phyloP scores from a whole-genome alignment of 2,797 vertebrate species.

The Chlorospingus flavigularis region DNA sequence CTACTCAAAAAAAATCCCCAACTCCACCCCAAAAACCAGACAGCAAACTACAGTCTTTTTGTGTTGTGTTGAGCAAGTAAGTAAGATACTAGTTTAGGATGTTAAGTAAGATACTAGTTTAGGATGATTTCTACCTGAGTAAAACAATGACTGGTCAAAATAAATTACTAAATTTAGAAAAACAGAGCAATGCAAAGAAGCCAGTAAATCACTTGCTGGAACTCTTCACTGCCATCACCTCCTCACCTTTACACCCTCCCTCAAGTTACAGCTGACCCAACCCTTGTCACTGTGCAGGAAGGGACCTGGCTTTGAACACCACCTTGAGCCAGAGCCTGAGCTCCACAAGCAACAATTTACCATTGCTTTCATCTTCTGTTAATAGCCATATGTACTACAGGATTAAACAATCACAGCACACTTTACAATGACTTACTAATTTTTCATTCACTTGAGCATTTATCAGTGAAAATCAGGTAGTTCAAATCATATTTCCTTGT shows the following conservation, averaged over 20 bases:
- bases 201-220: neutral
- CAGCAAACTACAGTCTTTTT: neutral
- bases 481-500: neutral
- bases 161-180: neutral
- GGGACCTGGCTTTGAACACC: neutral
- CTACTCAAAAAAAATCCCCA: neutral
- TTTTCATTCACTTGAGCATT: neutral
- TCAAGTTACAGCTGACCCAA: neutral
- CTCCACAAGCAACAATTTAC: neutral
- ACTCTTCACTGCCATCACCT: fast-evolving
- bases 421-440: neutral
- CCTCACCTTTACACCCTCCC: neutral
- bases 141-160: neutral
- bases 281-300: neutral
- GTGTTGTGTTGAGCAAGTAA: neutral
- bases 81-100: neutral
- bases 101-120: neutral
- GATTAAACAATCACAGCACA: neutral
- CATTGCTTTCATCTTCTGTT: fast-evolving
- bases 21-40: neutral
- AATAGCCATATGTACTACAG: neutral
- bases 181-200: neutral
- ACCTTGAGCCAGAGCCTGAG: neutral
- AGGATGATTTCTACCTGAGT: neutral
- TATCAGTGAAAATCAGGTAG: neutral